Evolutionary conservation across 1,140 invertebrate species (phyloP).

Genomic region (Euschistus heros): DNA sequence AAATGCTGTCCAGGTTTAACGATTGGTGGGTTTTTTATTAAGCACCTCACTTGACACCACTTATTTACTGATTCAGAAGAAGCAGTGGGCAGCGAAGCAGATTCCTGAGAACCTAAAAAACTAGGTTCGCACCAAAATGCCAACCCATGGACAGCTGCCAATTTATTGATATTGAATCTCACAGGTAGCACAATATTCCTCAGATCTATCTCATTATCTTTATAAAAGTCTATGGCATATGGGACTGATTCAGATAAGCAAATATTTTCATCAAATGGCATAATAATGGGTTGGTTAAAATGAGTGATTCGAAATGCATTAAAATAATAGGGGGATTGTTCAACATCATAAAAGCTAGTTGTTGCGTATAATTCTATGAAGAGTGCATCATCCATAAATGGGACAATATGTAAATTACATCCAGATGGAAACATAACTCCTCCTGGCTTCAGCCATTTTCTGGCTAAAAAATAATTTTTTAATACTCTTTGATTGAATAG

Average conservation of each 20-base stretch:
- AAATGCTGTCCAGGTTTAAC: slow-evolving; percentile 87
- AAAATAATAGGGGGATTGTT: slow-evolving; percentile 93
- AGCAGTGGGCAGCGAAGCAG: slow-evolving; percentile 94
- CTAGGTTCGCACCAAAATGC: slow-evolving; percentile 99
- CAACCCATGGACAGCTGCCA: slow-evolving; percentile 90
- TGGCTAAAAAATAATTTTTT: slow-evolving; percentile 95
- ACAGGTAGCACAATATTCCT: slow-evolving; percentile 91
- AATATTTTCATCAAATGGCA: slow-evolving; percentile 96
- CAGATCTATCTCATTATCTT: slow-evolving; percentile 85
- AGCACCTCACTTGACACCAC: slow-evolving; percentile 98
- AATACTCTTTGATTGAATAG: slow-evolving; percentile 98
- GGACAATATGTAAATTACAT: slow-evolving; percentile 94
- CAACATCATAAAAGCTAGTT: slow-evolving; percentile 96
- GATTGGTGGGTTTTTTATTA: slow-evolving; percentile 86
- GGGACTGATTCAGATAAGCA: slow-evolving; percentile 90
- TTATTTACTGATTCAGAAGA: slow-evolving; percentile 97
- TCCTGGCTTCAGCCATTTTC: slow-evolving; percentile 89
- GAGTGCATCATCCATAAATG: slow-evolving; percentile 93
- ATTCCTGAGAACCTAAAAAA: slow-evolving; percentile 80
- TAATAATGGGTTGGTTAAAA: slow-evolving; percentile 96
- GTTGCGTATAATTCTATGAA: slow-evolving; percentile 98
- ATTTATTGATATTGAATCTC: slow-evolving; percentile 82
- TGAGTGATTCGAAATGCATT: slow-evolving; percentile 89
- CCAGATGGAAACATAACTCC: slow-evolving; percentile 94
- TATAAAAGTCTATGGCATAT: slow-evolving; percentile 88